Evolutionary conservation across 1,140 invertebrate species (phyloP), one percentile per base, ranked within the genome.

Genomic region (Bicyclus anynana): DNA sequence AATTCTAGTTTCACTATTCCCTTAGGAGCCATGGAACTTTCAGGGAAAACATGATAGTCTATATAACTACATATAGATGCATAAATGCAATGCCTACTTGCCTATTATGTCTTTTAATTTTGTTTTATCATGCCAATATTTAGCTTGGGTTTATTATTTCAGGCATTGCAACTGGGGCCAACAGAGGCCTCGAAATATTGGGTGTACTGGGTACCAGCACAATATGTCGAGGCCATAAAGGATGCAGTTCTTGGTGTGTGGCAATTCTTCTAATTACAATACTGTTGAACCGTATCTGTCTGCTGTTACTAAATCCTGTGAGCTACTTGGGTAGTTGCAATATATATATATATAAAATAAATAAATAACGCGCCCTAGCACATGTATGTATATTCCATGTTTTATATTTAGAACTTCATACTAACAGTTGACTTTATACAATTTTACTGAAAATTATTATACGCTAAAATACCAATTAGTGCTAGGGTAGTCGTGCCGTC

Each of bases 201-300:
- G 95, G 93, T 98, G 46, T 98, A 98, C 87, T 98, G 97, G 97
- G 96, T 98, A 35, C 97, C 97, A 38, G 95, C 96, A 20, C 94
- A 96, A 77, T 98, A 97, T 84, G 92, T 97, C 55, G 94, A 96
- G 72, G 95, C 97, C 53, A 97, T 98, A 72, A 97, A 97, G 91
- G 96, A 97, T 75, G 94, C 95, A 49, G 93, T 97, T 62, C 91
- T 97, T 29, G 96, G 96, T 50, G 95, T 96, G 72, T 97, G 95
- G 95, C 94, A 95, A 79, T 94, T 93, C 73, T 95, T 95, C 84
- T 95, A 89, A 87, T 33, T 10, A 27, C 29, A 33, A 33, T 52
- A 59, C 52, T 40, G 37, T 40, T 42, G 65, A 53, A 44, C 57
- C 49, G 35, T n/a, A n/a, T n/a, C n/a, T 64, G 26, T 60, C 69